These are phyloP conservation scores for Lasioglossum calceatum DNA, from an alignment of 2,888 invertebrate species.

Conservation along the genomic window DNA sequence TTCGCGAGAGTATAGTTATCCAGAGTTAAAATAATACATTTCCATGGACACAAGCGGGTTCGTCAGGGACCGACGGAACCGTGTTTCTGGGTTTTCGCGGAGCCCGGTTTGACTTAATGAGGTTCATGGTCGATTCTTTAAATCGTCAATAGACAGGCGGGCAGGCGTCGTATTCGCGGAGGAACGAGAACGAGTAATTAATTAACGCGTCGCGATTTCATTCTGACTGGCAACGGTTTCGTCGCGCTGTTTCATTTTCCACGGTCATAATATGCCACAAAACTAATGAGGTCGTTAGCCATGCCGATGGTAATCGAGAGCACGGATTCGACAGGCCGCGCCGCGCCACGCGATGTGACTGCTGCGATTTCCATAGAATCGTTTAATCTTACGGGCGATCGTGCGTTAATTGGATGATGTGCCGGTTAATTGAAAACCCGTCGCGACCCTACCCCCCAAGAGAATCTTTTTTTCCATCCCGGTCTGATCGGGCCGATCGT, in stretches of 20 bases:
- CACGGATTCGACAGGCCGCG: slow-evolving; percentile 1
- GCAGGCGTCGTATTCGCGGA: background rate
- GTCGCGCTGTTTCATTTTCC: slow-evolving; percentile 31
- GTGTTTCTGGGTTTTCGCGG: slow-evolving; percentile 8
- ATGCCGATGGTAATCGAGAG: slow-evolving; percentile 33
- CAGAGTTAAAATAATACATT: background rate
- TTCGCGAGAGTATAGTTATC: background rate
- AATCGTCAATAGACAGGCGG: slow-evolving; percentile 41
- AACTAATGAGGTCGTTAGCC: slow-evolving; percentile 72
- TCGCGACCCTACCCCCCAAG: background rate
- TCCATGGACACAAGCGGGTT: background rate
- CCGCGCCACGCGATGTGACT: slow-evolving; percentile 12
- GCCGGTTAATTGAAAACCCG: slow-evolving; percentile 18
- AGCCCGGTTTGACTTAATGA: slow-evolving; percentile 34
- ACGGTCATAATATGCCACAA: slow-evolving; percentile 42
- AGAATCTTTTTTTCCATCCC: background rate
- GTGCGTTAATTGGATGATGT: slow-evolving; percentile 38
- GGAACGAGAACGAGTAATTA: slow-evolving; percentile 54
- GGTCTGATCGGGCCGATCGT: background rate
- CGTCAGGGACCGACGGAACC: slow-evolving; percentile 22
- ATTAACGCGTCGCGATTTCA: slow-evolving; percentile 66
- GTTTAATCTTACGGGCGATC: slow-evolving; percentile 53
- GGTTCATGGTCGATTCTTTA: slow-evolving; percentile 36
- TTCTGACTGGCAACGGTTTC: slow-evolving; percentile 34
- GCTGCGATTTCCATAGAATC: slow-evolving; percentile 51